Evolutionary conservation across 1,140 invertebrate species (phyloP).

Genomic region (Papilio helenus): DNA sequence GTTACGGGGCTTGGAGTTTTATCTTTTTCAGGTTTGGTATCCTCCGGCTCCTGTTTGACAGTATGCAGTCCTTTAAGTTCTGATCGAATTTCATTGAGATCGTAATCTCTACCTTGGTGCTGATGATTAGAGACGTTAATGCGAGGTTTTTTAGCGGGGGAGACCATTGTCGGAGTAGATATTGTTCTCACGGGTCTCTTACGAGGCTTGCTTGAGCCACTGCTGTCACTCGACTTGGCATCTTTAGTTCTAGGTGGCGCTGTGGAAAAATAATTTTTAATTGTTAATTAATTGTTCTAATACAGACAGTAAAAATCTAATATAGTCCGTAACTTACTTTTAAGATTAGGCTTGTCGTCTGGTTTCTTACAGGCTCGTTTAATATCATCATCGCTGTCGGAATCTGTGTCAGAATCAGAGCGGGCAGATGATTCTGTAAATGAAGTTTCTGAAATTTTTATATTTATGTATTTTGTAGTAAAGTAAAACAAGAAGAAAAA

Average conservation of each 20-base stretch:
- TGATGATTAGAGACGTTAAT: slow-evolving; percentile 52
- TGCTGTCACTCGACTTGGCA: slow-evolving; percentile 72
- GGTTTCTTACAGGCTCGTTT: slow-evolving; percentile 72
- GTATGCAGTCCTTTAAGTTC: slow-evolving; percentile 90
- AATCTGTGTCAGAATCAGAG: slow-evolving; percentile 84
- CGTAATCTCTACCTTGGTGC: slow-evolving; percentile 86
- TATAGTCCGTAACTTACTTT: slow-evolving; percentile 57
- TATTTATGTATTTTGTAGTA: slow-evolving; percentile 33
- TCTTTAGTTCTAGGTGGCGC: slow-evolving; percentile 70
- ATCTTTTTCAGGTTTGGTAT: slow-evolving; percentile 76
- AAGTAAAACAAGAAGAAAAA: slow-evolving; percentile 31
- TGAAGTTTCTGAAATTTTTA: slow-evolving; percentile 37
- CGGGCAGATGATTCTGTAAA: slow-evolving; percentile 83
- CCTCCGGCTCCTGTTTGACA: slow-evolving; percentile 77
- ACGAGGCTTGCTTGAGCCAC: slow-evolving; percentile 70
- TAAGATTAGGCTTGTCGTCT: slow-evolving; percentile 68
- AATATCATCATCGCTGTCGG: slow-evolving; percentile 83
- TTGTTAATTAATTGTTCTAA: background rate
- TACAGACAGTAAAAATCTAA: no score
- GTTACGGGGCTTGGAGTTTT: slow-evolving; percentile 44
- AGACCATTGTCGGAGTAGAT: slow-evolving; percentile 58
- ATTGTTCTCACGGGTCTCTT: slow-evolving; percentile 68
- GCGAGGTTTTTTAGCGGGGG: slow-evolving; percentile 66
- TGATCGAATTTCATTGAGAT: slow-evolving; percentile 92
- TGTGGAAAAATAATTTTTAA: slow-evolving; percentile 45